These are phyloP conservation scores for Gobio gobio DNA, from an alignment of 2,113 vertebrate genomes.

Conservation along the genomic window DNA sequence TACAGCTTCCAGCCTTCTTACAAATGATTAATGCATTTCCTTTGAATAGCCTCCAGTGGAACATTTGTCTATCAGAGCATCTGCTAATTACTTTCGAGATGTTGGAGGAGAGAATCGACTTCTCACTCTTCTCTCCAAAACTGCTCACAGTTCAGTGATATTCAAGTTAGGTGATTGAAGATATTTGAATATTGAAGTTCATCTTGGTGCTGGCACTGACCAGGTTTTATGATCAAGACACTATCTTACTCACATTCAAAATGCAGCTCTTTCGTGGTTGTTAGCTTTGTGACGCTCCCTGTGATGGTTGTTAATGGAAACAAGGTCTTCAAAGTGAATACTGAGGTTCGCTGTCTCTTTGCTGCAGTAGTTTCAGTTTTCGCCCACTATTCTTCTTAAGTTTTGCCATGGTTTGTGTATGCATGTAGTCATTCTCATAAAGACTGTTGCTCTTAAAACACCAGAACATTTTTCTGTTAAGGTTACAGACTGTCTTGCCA, in stretches of 20 bases:
- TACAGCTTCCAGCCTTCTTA: neutral
- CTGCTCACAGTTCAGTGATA: no score
- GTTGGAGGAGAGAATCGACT: no score
- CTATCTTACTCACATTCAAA: neutral
- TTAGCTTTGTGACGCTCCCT: neutral
- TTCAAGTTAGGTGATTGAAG: no score
- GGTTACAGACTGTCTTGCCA: no score
- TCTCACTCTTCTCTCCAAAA: no score
- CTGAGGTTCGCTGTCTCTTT: neutral
- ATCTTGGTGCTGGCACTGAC: no score
- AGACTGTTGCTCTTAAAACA: neutral
- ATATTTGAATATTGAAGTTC: no score
- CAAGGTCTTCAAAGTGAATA: neutral
- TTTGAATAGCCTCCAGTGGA: no score
- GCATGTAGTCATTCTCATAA: neutral
- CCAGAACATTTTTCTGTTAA: no score
- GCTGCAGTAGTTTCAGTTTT: neutral
- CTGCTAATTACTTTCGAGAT: no score
- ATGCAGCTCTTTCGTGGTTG: neutral
- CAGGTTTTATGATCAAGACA: no score
- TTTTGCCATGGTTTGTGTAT: neutral
- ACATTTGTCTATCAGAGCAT: no score
- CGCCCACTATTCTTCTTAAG: neutral
- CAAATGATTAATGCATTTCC: neutral
- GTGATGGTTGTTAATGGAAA: neutral